These are phyloP conservation scores for Phthorimaea operculella DNA, from an alignment of 1,140 invertebrate genomes.

Conservation along the genomic window DNA sequence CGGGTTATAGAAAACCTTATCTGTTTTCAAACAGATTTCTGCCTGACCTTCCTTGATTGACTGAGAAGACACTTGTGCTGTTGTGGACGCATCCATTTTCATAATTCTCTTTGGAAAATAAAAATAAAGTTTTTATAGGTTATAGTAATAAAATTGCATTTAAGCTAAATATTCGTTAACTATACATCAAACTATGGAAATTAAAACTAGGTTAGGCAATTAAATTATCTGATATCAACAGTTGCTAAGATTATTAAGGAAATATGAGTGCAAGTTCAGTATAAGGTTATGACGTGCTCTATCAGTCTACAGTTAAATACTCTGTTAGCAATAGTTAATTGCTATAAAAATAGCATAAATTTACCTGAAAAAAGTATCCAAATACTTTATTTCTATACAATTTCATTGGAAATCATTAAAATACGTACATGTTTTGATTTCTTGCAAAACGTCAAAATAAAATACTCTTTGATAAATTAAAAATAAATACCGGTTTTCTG, in stretches of 20 bases:
- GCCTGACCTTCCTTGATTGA: constrained; percentile 78
- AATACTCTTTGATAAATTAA: too few relatives aligned
- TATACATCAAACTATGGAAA: not conserved
- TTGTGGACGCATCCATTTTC: constrained; percentile 34
- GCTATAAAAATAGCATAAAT: not conserved
- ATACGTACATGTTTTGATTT: not conserved
- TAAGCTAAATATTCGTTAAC: not conserved
- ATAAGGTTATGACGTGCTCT: not conserved
- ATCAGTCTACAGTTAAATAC: not conserved
- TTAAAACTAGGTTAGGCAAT: not conserved
- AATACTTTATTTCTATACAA: not conserved
- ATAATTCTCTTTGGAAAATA: constrained; percentile 29
- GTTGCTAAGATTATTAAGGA: not conserved
- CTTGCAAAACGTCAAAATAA: not conserved
- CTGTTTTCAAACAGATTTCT: constrained; percentile 72
- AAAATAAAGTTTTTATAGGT: constrained; percentile 9
- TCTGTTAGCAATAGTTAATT: not conserved
- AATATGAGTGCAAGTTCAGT: not conserved
- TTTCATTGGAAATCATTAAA: not conserved
- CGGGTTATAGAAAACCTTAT: constrained; percentile 95
- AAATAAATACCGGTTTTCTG: too few relatives aligned
- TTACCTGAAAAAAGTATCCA: not conserved
- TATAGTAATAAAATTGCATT: constrained; percentile 2
- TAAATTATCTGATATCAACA: not conserved
- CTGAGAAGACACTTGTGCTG: constrained; percentile 13